These are phyloP conservation scores for Drosophila greeni DNA, from an alignment of 2,888 invertebrate species.

Conservation along the genomic window DNA sequence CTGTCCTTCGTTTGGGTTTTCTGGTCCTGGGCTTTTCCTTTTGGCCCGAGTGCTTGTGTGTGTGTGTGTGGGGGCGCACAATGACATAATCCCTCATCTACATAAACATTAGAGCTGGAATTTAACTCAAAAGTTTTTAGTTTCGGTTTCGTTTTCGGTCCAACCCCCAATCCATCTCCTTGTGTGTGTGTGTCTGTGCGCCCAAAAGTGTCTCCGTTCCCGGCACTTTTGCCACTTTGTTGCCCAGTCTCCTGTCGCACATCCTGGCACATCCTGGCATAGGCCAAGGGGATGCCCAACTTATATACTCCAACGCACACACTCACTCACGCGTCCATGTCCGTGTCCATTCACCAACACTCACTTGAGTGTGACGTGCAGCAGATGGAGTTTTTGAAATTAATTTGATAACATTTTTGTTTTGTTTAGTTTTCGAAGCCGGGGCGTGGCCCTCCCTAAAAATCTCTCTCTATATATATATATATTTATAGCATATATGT, in stretches of 20 bases:
- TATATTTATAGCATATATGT: neutral
- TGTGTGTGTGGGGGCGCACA: constrained; percentile 54
- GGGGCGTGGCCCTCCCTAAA: constrained; percentile 34
- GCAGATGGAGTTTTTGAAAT: constrained; percentile 72
- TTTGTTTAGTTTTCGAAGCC: constrained; percentile 30
- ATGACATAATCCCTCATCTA: constrained; percentile 76
- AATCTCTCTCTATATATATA: constrained; percentile 12
- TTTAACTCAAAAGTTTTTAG: constrained; percentile 76
- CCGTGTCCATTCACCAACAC: constrained; percentile 19
- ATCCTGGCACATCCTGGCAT: constrained; percentile 9
- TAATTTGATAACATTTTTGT: constrained; percentile 66
- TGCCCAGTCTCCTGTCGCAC: constrained; percentile 25
- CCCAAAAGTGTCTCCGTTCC: constrained; percentile 39
- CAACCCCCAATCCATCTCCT: constrained; percentile 37
- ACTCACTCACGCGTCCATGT: neutral
- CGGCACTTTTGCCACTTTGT: constrained; percentile 57
- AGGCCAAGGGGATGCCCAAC: constrained; percentile 28
- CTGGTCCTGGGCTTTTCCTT: constrained; percentile 38
- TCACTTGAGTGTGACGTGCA: constrained; percentile 62
- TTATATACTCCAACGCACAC: constrained; percentile 16
- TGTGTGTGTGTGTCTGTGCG: constrained; percentile 12
- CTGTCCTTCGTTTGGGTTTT: constrained; percentile 42
- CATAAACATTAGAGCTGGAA: constrained; percentile 74
- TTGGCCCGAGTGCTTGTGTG: constrained; percentile 24
- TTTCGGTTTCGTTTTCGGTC: constrained; percentile 73